phyloP scores from a whole-genome alignment of 1,140 invertebrate species.

The Ips nitidus region DNA sequence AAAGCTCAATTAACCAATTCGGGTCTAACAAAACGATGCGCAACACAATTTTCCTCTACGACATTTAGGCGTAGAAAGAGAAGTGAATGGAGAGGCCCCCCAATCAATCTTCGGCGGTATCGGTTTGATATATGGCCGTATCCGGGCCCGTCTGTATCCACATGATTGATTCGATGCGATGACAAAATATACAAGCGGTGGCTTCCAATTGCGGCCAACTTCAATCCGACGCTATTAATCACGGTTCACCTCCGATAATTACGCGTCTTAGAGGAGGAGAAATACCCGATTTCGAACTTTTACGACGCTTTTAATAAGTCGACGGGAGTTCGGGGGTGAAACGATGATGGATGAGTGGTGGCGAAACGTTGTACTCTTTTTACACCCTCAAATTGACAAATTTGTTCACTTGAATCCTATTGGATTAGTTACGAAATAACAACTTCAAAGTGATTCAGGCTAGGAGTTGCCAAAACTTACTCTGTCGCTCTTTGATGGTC shows the following conservation, averaged over 20 bases:
- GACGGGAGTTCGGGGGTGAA: no score
- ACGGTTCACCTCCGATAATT: conserved; percentile 7
- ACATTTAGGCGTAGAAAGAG: not conserved
- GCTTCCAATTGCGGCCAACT: conserved; percentile 16
- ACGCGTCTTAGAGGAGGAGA: not conserved
- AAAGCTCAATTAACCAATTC: conserved; percentile 11
- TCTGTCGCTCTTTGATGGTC: not conserved
- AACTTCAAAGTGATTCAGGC: not conserved
- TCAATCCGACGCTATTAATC: conserved; percentile 23
- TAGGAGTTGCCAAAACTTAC: conserved; percentile 2
- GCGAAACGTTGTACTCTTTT: no score
- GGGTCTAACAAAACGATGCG: no score
- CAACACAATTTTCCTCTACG: conserved; percentile 4
- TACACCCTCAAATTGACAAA: no score
- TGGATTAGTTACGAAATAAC: no score
- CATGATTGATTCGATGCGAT: conserved; percentile 23
- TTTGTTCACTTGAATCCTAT: no score
- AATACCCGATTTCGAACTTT: no score
- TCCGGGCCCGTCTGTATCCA: not conserved
- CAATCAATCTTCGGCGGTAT: conserved; percentile 15
- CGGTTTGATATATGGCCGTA: conserved; percentile 19
- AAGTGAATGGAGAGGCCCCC: conserved; percentile 2
- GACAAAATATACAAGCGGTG: conserved; percentile 17
- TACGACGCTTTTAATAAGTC: no score
- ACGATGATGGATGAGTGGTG: no score